These are phyloP conservation scores for Hydractinia echinata DNA, from an alignment of 30 jellyfish, hydroid and myxozoan genomes.

Conservation along the genomic window DNA sequence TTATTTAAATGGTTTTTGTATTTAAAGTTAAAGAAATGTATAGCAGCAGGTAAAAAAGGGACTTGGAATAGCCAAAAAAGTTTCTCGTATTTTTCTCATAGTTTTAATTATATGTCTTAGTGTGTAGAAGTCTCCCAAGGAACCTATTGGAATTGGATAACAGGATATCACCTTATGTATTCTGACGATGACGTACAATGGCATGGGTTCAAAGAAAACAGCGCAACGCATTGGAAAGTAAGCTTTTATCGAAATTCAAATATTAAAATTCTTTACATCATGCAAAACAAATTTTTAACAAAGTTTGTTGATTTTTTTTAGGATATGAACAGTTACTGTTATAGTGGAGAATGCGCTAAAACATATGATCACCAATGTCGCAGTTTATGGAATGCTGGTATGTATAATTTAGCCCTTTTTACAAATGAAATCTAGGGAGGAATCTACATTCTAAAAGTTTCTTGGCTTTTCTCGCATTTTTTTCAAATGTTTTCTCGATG, in stretches of 20 bases:
- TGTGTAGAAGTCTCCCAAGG: background rate
- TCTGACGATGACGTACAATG: slow-evolving; percentile 1
- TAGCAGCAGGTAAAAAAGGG: too few species aligned
- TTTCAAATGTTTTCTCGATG: too few species aligned
- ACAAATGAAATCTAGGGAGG: background rate
- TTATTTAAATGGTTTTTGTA: too few species aligned
- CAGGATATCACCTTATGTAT: slow-evolving; percentile 22
- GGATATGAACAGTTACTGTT: slow-evolving; percentile 17
- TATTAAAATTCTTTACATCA: background rate
- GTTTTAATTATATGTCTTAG: background rate
- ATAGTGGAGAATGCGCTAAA: slow-evolving; percentile 19
- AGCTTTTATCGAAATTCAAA: background rate
- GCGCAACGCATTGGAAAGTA: slow-evolving; percentile 8
- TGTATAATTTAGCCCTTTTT: background rate
- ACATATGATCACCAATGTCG: slow-evolving; percentile 28
- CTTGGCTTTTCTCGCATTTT: background rate
- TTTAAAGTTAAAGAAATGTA: too few species aligned
- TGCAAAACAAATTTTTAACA: background rate
- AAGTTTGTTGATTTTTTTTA: background rate
- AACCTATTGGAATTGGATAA: slow-evolving; percentile 24
- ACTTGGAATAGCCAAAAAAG: background rate
- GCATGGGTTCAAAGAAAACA: slow-evolving; percentile 18
- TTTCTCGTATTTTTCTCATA: background rate
- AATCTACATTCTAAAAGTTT: background rate
- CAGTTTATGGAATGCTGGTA: slow-evolving; percentile 27